phyloP scores from a whole-genome alignment of 2,113 vertebrate genomes.

The Halcyon malimbica region DNA sequence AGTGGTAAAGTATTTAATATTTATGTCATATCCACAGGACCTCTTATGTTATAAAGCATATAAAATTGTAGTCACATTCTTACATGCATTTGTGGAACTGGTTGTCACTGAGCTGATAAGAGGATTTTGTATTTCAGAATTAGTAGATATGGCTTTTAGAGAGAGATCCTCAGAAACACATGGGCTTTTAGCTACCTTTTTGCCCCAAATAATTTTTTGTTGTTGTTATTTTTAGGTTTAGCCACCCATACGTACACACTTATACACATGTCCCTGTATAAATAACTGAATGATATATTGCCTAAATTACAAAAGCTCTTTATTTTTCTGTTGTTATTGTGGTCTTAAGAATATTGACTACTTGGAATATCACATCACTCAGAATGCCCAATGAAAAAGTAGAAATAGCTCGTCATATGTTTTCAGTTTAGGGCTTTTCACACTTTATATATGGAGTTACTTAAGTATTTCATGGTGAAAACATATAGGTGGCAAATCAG shows the following conservation, averaged over 20 bases:
- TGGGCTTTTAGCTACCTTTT: neutral
- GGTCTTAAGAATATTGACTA: neutral
- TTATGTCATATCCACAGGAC: neutral
- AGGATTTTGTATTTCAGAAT: neutral
- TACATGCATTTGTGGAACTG: neutral
- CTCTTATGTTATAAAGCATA: neutral
- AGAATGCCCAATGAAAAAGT: neutral
- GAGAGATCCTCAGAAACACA: neutral
- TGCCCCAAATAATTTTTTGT: neutral
- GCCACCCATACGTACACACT: neutral
- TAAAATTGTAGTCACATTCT: neutral
- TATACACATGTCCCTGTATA: rapidly evolving
- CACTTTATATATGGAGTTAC: neutral
- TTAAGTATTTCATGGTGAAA: neutral
- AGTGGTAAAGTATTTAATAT: neutral
- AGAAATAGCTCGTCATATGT: neutral
- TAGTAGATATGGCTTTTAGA: neutral
- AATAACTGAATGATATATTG: neutral
- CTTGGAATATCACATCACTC: neutral
- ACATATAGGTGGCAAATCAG: neutral
- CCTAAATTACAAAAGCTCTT: neutral
- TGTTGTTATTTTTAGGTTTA: neutral
- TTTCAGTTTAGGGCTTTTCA: neutral
- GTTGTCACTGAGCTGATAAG: neutral
- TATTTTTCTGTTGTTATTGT: neutral